These are phyloP conservation scores for Agonum fuliginosum DNA, from an alignment of 2,888 invertebrate species.

Conservation along the genomic window DNA sequence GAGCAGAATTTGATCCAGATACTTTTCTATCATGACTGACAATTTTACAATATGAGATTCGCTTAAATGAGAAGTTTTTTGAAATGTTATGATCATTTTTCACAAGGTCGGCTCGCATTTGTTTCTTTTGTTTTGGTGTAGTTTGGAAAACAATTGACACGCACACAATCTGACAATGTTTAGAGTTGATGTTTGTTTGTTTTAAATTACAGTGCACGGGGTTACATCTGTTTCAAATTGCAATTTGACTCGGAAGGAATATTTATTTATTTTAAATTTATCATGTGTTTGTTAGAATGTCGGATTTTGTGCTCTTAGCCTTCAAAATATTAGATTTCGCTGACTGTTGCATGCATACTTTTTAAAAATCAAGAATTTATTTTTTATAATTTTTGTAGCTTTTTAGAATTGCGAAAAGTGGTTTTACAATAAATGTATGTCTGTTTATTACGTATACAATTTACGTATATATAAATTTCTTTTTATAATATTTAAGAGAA, in stretches of 20 bases:
- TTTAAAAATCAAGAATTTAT: slow-evolving; percentile 24
- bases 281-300: slow-evolving; percentile 8
- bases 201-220: slow-evolving; percentile 19
- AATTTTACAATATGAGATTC: slow-evolving; percentile 58
- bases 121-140: neutral
- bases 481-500: slow-evolving; percentile 3
- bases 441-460: neutral
- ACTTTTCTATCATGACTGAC: slow-evolving; percentile 55
- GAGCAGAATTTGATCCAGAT: slow-evolving; percentile 8
- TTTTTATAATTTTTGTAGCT: slow-evolving; percentile 25
- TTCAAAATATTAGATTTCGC: slow-evolving; percentile 42
- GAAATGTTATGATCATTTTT: slow-evolving; percentile 58
- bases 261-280: slow-evolving; percentile 3
- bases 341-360: slow-evolving; percentile 57
- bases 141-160: slow-evolving; percentile 21
- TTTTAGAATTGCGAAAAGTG: slow-evolving; percentile 47
- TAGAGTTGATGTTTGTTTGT: neutral
- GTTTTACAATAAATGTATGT: slow-evolving; percentile 16
- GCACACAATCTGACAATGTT: slow-evolving; percentile 46
- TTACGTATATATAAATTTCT: slow-evolving; percentile 28
- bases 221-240: neutral
- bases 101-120: slow-evolving; percentile 44
- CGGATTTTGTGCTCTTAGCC: slow-evolving; percentile 46
- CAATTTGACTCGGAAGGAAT: neutral
- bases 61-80: slow-evolving; percentile 54